phyloP scores from a whole-genome alignment of 2,888 invertebrate genomes.

The Hyposoter dolosus region DNA sequence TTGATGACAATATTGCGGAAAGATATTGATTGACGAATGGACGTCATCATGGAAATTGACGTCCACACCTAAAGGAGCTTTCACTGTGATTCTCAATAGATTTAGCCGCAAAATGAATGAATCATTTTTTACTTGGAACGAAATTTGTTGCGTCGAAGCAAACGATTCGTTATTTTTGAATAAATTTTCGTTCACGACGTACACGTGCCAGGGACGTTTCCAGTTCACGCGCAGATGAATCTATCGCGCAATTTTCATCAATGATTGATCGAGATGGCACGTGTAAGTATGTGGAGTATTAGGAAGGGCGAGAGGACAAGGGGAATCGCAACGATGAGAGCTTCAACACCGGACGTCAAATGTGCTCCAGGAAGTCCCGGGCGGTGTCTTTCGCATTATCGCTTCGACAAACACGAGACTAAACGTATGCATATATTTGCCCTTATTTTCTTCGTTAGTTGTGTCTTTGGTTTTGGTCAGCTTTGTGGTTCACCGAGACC shows the following conservation, averaged over 20 bases:
- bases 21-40: neutral
- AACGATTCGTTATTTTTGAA: conserved; percentile 41
- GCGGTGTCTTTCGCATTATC: conserved; percentile 52
- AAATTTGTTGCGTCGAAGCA: conserved; percentile 50
- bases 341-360: conserved; percentile 43
- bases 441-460: neutral
- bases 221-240: conserved; percentile 59
- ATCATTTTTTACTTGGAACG: conserved; percentile 5
- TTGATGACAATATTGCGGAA: neutral
- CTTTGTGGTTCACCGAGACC: conserved; percentile 1
- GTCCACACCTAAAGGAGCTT: neutral
- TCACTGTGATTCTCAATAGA: neutral
- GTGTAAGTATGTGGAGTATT: conserved; percentile 21
- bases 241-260: conserved; percentile 55
- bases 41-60: neutral
- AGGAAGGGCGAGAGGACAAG: conserved; percentile 8
- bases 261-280: conserved; percentile 63
- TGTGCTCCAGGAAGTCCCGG: conserved; percentile 45
- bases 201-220: conserved; percentile 37
- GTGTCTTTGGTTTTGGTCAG: conserved; percentile 8
- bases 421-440: neutral
- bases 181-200: conserved; percentile 51
- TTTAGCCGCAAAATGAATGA: conserved; percentile 19
- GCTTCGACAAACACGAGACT: conserved; percentile 37
- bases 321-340: conserved; percentile 51